These are phyloP conservation scores for Reticulitermes speratus DNA, from an alignment of 1,140 invertebrate species.

Conservation along the genomic window DNA sequence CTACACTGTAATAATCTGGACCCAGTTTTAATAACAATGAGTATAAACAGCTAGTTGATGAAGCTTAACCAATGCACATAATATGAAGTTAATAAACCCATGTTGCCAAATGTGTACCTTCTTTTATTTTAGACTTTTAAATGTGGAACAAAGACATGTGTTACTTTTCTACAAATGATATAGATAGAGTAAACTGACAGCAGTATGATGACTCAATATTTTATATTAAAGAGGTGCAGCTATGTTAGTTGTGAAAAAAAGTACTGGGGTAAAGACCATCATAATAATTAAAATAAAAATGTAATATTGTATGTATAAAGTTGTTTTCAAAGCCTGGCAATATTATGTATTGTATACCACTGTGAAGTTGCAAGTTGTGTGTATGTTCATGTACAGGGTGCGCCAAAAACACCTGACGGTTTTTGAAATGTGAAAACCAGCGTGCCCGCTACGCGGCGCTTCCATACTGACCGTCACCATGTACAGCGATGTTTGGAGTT, in stretches of 20 bases:
- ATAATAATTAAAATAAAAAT: conserved; percentile 10
- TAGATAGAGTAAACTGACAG: not conserved
- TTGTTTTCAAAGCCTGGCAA: conserved; percentile 24
- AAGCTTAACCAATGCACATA: not conserved
- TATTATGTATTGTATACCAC: conserved; percentile 22
- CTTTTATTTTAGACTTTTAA: conserved; percentile 8
- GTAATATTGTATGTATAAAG: not conserved
- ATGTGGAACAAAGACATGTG: conserved; percentile 3
- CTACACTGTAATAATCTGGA: not conserved
- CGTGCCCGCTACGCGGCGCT: too few relatives aligned
- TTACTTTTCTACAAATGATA: conserved; percentile 11
- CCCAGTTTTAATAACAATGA: not conserved
- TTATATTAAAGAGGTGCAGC: not conserved
- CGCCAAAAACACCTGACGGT: too few relatives aligned
- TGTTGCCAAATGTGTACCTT: conserved; percentile 5
- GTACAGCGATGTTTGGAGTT: too few relatives aligned
- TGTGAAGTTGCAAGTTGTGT: conserved; percentile 12
- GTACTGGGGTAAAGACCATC: conserved; percentile 22
- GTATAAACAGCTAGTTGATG: not conserved
- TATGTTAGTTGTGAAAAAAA: conserved; percentile 6
- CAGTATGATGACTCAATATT: not conserved
- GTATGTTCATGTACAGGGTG: conserved; percentile 17
- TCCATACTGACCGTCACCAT: too few relatives aligned
- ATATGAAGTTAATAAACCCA: not conserved
- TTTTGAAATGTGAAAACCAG: too few relatives aligned